These are phyloP conservation scores for Poeciliopsis presidionis DNA, from an alignment of 2,797 vertebrate species.

Conservation along the genomic window DNA sequence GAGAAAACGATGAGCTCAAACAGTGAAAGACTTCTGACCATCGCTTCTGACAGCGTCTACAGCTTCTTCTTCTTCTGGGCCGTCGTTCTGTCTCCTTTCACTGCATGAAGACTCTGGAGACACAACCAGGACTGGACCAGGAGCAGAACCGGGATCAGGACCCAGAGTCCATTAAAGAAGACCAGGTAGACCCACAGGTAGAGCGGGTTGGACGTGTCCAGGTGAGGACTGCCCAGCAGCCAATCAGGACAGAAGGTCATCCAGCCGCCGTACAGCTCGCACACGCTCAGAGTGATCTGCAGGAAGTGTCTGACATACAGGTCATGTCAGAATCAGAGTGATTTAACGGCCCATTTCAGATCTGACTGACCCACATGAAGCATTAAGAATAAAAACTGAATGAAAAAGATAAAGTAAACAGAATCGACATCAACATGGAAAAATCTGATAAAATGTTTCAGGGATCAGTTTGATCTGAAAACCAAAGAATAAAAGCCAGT, in stretches of 20 bases:
- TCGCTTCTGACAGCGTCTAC: neutral
- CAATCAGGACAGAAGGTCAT: conserved; percentile 84
- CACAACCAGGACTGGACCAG: conserved; percentile 82
- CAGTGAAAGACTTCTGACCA: neutral
- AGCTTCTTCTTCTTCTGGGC: neutral
- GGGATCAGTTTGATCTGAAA: neutral
- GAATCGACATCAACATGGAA: neutral
- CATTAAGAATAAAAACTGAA: neutral
- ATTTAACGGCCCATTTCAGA: neutral
- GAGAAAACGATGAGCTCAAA: neutral
- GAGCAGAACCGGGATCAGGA: conserved; percentile 78
- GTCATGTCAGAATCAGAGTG: neutral
- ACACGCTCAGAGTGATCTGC: conserved; percentile 81
- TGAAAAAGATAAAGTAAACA: neutral
- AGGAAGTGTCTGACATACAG: conserved; percentile 78
- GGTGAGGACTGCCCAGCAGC: conserved; percentile 79
- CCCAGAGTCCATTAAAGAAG: conserved; percentile 81
- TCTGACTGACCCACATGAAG: neutral
- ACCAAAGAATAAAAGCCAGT: neutral
- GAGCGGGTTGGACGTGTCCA: conserved; percentile 78
- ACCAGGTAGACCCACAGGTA: conserved; percentile 85
- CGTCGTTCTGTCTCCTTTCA: conserved; percentile 2
- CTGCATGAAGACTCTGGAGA: conserved; percentile 62
- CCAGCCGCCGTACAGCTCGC: conserved; percentile 82
- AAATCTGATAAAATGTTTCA: neutral